Percentiles rank a stretch among this genome's conserved stretches.
These are phyloP conservation scores for Lepisosteus oculatus DNA, from an alignment of 2,113 vertebrate species.

Conservation along the genomic window DNA sequence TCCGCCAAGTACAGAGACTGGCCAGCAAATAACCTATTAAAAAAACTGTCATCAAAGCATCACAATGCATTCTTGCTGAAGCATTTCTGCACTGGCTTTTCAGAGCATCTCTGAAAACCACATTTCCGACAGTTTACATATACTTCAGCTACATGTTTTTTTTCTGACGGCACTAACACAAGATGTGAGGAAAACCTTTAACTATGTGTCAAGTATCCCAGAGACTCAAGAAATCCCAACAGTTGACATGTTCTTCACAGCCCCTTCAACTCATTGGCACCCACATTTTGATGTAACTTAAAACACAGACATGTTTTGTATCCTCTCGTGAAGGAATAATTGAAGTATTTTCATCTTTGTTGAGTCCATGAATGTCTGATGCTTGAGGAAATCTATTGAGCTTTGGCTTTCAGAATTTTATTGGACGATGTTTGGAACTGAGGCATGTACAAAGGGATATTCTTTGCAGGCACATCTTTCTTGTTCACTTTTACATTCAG, in stretches of 20 bases:
- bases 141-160: no score
- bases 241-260: not conserved
- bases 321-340: no score
- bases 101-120: not conserved
- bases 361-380: constrained; percentile 23
- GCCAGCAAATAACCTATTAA: constrained; percentile 10
- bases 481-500: constrained; percentile 39
- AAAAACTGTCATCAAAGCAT: constrained; percentile 12
- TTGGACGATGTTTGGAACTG: constrained; percentile 72
- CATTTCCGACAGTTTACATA: not conserved
- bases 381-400: constrained; percentile 27
- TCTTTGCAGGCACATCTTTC: constrained; percentile 26
- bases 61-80: constrained; percentile 1
- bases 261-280: constrained; percentile 6
- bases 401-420: constrained; percentile 48
- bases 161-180: no score
- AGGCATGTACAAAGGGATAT: constrained; percentile 74
- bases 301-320: not conserved
- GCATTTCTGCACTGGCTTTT: constrained; percentile 18
- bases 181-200: no score
- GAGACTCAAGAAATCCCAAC: not conserved
- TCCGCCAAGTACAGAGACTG: constrained; percentile 15
- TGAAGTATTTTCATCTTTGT: constrained; percentile 8
- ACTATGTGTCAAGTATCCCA: not conserved
- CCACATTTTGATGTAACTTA: not conserved